A percentile compares a stretch with the other conserved stretches of the same genome.
Evolutionary conservation across 2,888 invertebrate species (phyloP).

Genomic region (Sarcophaga rosellei): DNA sequence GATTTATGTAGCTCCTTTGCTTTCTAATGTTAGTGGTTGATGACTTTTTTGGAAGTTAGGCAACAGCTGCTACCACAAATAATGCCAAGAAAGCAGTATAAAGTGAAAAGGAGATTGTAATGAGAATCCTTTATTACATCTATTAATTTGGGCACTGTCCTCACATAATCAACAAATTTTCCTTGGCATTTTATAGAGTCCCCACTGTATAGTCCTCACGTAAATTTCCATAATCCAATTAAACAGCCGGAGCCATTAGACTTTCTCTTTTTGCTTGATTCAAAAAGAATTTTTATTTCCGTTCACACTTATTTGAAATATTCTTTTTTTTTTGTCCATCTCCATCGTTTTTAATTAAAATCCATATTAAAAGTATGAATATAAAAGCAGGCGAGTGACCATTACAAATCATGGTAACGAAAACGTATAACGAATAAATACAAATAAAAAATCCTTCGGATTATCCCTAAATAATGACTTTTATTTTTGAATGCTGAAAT

Average conservation of each 20-base stretch:
- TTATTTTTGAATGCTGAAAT: not conserved
- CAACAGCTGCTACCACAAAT: no score
- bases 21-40: no score
- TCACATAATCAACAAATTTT: no score
- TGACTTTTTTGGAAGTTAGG: no score
- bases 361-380: not conserved
- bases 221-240: not conserved
- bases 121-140: no score
- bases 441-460: not conserved
- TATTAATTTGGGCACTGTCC: no score
- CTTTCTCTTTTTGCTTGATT: not conserved
- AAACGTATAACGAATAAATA: not conserved
- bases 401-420: not conserved
- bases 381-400: not conserved
- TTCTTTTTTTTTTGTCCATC: not conserved
- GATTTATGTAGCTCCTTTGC: no score
- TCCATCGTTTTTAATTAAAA: conserved; percentile 13
- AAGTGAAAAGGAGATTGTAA: no score
- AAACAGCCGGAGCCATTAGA: not conserved
- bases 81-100: no score
- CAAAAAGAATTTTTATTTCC: conserved; percentile 27
- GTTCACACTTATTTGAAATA: conserved; percentile 8
- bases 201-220: no score
- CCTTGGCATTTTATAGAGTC: no score
- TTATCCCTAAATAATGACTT: conserved; percentile 18